Evolutionary conservation across 2,888 invertebrate species (phyloP).

Genomic region (Reticulitermes lucifugus): DNA sequence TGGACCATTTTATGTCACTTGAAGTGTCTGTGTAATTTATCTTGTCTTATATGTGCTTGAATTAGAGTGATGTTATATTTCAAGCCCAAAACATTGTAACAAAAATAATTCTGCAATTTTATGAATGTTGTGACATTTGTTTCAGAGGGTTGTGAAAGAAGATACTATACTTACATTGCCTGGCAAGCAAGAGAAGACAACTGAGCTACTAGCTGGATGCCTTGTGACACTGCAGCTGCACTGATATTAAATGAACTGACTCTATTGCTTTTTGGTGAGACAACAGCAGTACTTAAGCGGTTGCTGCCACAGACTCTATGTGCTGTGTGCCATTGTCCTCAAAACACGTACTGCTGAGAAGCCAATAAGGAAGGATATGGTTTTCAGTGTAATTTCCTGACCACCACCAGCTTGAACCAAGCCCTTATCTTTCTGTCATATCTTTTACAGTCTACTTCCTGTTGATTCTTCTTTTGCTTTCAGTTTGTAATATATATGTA

Average conservation of each 20-base stretch:
- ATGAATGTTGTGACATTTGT: not conserved
- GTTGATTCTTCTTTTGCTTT: not conserved
- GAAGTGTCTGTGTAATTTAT: too few species aligned
- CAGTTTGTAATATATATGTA: not conserved
- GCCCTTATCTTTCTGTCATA: not conserved
- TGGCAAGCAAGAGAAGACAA: not conserved
- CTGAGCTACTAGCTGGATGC: not conserved
- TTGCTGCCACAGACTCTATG: too few species aligned
- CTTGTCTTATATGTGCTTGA: too few species aligned
- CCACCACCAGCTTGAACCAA: not conserved
- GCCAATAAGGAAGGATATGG: slow-evolving; percentile 3
- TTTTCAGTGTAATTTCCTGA: not conserved
- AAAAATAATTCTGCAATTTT: too few species aligned
- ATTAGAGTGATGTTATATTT: too few species aligned
- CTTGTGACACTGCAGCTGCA: not conserved
- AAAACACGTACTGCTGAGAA: not conserved
- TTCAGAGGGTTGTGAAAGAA: not conserved
- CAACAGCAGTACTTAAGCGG: too few species aligned
- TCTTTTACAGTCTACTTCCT: slow-evolving; percentile 2
- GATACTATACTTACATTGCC: not conserved
- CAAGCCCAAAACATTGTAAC: too few species aligned
- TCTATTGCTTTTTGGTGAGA: too few species aligned
- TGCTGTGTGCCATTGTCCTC: not conserved
- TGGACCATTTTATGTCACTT: too few species aligned
- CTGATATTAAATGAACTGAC: too few species aligned